Evolutionary conservation across 2,888 invertebrate species (phyloP), one percentile per base, ranked within the genome.

Genomic region (Melieria crassipennis): DNA sequence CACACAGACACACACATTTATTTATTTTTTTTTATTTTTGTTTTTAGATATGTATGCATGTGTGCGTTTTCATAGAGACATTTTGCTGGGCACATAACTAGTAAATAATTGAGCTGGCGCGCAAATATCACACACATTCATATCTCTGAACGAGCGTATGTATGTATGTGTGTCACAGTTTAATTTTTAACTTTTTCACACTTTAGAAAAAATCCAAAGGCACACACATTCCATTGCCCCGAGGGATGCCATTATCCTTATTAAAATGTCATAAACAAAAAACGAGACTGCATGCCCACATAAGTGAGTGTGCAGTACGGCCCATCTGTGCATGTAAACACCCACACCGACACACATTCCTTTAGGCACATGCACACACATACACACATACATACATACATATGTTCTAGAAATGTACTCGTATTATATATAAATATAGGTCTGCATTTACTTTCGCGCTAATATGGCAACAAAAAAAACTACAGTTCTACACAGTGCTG

Each of bases 181-280:
- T 30, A 30, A 30, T 30, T 30, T 30, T 30, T 30, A 30, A 30
- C 30, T 30, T 30, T 30, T 30, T 30, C 30, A 30, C 30, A 30
- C 30, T 30, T 30, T 30, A 30, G 10, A 52, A 52, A 52, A 52
- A 52, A n/a, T 52, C 11, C 13, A 9, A 52, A 50, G 13, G 13
- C 11, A 52, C 1, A 52, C 1, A 13, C 6, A 52, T 52, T 52
- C 13, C 13, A 52, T 52, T 52, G 52, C 52, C 52, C 52, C 52
- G 13, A 52, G 52, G 13, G 52, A 52, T 52, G 52, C 13, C 52
- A 52, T 52, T 52, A 52, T 52, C 52, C 52, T 52, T 52, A 52
- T 52, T 52, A 52, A 52, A 52, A 9, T 7, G 5, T n/a, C 52
- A 52, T 52, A 52, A 52, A 52, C 52, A 52, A 52, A 52, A 52